Conservation (phyloP, 1,140 invertebrate genomes). For the Oedothorax gibbosus region DNA sequence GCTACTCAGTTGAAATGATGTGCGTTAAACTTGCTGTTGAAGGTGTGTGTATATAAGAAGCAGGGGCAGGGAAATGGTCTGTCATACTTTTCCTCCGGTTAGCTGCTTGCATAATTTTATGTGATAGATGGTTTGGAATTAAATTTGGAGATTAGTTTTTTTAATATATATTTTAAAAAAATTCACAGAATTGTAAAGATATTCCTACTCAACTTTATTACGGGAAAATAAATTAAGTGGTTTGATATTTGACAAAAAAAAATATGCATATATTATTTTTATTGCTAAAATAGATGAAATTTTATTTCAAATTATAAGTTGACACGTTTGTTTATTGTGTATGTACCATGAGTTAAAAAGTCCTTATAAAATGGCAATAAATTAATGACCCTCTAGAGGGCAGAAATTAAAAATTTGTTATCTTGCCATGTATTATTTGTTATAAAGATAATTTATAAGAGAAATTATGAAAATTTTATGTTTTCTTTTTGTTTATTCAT, state of each 20-base stretch:
- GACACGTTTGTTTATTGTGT: not conserved
- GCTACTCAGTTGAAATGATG: slow-evolving; percentile 13
- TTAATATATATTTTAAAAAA: slow-evolving; percentile 36
- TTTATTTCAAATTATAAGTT: slow-evolving; percentile 9
- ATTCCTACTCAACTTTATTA: slow-evolving; percentile 6
- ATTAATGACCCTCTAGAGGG: no score
- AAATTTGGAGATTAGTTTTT: slow-evolving; percentile 14
- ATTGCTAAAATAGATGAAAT: not conserved
- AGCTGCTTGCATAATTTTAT: slow-evolving; percentile 27
- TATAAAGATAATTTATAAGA: no score
- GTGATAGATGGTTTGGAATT: slow-evolving; percentile 12
- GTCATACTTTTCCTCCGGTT: slow-evolving; percentile 24
- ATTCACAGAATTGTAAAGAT: slow-evolving; percentile 9
- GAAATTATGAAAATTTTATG: no score
- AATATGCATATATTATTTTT: not conserved
- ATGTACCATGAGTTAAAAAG: no score
- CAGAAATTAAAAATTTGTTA: no score
- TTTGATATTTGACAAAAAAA: slow-evolving; percentile 2
- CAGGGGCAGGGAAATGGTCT: slow-evolving; percentile 25
- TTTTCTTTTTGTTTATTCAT: no score
- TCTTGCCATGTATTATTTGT: no score
- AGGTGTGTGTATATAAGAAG: slow-evolving; percentile 11
- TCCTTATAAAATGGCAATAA: no score
- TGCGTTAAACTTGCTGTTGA: slow-evolving; percentile 21
- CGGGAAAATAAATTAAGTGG: slow-evolving; percentile 3